Evolutionary conservation across 2,888 invertebrate species (phyloP), one percentile per base, ranked within the genome.

Genomic region (Acrobeloides nanus): DNA sequence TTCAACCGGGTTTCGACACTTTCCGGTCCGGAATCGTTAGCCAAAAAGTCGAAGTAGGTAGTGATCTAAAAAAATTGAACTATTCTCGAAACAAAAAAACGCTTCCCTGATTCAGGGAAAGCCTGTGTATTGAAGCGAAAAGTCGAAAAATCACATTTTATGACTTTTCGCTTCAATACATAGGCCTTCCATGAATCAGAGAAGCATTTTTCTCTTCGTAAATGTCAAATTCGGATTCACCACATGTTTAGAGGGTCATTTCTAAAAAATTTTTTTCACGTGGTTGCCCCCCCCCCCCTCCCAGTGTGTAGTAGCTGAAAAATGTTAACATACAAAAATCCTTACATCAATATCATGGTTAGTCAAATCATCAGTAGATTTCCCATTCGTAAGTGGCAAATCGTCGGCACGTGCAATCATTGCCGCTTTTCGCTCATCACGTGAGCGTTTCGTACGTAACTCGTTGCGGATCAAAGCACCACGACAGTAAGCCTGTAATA

Each of bases 401-500:
- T 38, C 40, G 29, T 20, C 46, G 6, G 38, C 20, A 20, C 45
- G 4, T 17, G 49, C 46, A 26, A 48, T 17, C 49, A 49, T 49
- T 15, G 49, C 49, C 17, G 40, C 25, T n/a, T 43, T 29, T 15
- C 42, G 33, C 33, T 55, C 55, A 4, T 59, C 60, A 38, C 45
- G 38, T 42, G 48, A 43, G 21, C 54, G 37, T 51, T 57, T 57
- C 26, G 57, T 55, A 20, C 54, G 72, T 42, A 68, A 40, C 63
- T 87, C 86, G 5, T 86, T 81, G 0, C 95, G 82, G 2, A 92
- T 86, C 57, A 95, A 77, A 75, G 87, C 87, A 0, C 95, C 95
- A 6, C 95, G 83, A 3, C 92, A 85, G 53, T 87, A 84, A 0
- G 90, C 89, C 81, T 87, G 45, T 12, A n/a, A n/a, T n/a, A n/a